These are phyloP conservation scores for Anoplophora glabripennis DNA, from an alignment of 1,140 invertebrate genomes.

Conservation along the genomic window DNA sequence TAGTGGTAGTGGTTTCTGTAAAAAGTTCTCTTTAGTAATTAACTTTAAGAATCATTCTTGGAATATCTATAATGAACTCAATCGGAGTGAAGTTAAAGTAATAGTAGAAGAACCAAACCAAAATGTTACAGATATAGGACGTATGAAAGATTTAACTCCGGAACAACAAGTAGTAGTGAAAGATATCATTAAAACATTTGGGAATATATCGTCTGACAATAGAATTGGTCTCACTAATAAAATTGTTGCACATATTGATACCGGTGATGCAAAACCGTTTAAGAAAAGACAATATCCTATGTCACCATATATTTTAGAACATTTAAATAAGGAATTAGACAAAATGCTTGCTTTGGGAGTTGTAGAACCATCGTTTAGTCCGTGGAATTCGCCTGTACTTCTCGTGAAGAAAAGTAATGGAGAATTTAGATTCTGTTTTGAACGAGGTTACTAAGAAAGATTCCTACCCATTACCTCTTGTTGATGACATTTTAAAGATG, in stretches of 20 bases:
- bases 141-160: no score
- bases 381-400: constrained; percentile 20
- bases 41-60: no score
- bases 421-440: constrained; percentile 40
- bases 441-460: constrained; percentile 45
- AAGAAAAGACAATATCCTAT: constrained; percentile 15
- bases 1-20: no score
- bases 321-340: constrained; percentile 21
- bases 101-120: no score
- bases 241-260: constrained; percentile 14
- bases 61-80: no score
- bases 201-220: no score
- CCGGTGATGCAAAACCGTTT: constrained; percentile 16
- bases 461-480: constrained; percentile 32
- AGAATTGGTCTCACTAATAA: no score
- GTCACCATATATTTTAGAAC: constrained; percentile 19
- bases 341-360: constrained; percentile 19
- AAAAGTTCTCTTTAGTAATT: no score
- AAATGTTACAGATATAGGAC: no score
- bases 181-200: no score
- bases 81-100: no score
- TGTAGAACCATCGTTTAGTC: constrained; percentile 17
- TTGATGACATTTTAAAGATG: constrained; percentile 38
- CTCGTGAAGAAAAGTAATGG: constrained; percentile 25
- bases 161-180: no score